Evolutionary conservation across 2,113 vertebrate species (phyloP), one percentile per base, ranked within the genome.

Genomic region (Chionodraco myersi): DNA sequence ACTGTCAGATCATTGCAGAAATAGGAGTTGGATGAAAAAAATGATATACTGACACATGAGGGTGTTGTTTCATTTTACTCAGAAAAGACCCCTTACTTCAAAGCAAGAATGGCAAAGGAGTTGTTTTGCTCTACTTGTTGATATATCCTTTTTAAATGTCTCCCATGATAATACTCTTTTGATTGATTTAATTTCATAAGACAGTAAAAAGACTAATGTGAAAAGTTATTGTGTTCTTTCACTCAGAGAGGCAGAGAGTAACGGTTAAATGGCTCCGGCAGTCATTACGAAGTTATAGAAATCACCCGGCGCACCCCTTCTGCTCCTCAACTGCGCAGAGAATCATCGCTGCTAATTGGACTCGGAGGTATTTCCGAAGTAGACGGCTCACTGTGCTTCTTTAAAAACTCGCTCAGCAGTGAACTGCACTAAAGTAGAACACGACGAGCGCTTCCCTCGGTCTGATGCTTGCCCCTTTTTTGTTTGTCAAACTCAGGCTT

Each of bases 341-440:
- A 85, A 83, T 92, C 79, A 92, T 92, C 78, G 52, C 18, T 54
- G 79, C 82, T 93, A 92, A 92, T 93, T 93, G 89, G 88, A 82
- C 90, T 91, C 87, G 0, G 78, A 88, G 82, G 91, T 70, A 86
- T 93, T 88, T 79, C 36, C 72, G 73, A 68, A 79, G 72, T 2
- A 77, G 73, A 71, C 75, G 52, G 69, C 70, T 80, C 73, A 77
- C 86, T 65, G 63, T 63, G 69, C 75, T 77, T 41, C 36, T 41
- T 41, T 79, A 80, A 74, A 77, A 86, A 89, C 18, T 14, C 69
- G 79, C 66, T 82, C 65, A 68, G 51, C 84, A 86, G 72, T 76
- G 73, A 88, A 79, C 83, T 79, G 68, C 66, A 82, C 80, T 16
- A 63, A 65, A 85, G 75, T 52, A 60, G 75, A 83, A 83, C 65